Conservation (phyloP, 2,113 vertebrate genomes). For the Brienomyrus longianalis region DNA sequence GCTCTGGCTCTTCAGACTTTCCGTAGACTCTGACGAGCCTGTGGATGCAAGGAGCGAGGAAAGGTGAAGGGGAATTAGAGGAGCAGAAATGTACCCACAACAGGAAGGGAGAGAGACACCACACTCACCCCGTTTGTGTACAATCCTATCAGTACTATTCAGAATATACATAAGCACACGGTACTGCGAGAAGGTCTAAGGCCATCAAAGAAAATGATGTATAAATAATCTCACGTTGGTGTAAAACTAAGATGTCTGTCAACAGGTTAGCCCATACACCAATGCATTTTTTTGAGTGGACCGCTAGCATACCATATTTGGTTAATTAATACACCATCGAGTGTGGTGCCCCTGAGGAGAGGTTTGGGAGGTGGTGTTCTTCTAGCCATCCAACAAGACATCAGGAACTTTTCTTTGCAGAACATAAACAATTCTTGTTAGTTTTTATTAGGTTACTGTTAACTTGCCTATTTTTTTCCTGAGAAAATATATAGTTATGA, state of each 20-base stretch:
- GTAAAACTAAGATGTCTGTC: not conserved
- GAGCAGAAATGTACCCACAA: not conserved
- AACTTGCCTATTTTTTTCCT: not conserved
- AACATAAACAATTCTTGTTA: not conserved
- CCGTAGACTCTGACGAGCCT: constrained; percentile 65
- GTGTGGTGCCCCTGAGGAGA: not conserved
- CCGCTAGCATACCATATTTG: not conserved
- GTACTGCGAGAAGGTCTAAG: not conserved
- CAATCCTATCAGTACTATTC: not conserved
- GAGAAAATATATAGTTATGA: not conserved
- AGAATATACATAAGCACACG: not conserved
- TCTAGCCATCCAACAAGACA: not conserved
- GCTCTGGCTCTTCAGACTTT: constrained; percentile 55
- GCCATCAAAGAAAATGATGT: not conserved
- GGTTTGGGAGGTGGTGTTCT: not conserved
- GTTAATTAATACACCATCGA: not conserved
- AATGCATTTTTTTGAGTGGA: not conserved
- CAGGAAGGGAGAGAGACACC: not conserved
- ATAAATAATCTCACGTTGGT: not conserved
- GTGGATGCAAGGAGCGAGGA: not conserved
- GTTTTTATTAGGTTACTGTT: not conserved
- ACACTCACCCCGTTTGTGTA: not conserved
- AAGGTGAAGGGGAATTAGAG: not conserved
- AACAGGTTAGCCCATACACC: not conserved
- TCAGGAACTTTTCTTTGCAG: not conserved